These are phyloP conservation scores for Coptodon bakossiorum DNA, from an alignment of 2,113 vertebrate genomes.

Conservation along the genomic window DNA sequence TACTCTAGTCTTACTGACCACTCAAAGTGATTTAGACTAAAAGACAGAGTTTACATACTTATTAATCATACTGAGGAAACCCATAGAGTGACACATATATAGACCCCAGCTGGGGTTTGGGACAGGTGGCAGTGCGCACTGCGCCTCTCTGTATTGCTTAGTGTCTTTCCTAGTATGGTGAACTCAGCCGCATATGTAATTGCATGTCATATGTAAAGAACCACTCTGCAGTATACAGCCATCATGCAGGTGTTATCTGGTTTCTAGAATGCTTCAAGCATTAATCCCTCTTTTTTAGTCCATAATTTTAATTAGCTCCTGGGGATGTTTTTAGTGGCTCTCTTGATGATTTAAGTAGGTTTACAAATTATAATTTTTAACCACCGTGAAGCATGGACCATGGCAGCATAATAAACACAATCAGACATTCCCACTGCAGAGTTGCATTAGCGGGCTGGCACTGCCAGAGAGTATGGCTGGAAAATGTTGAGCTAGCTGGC, in stretches of 20 bases:
- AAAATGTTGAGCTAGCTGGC: slow-evolving; percentile 57
- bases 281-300: background rate
- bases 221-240: background rate
- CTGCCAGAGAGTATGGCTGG: slow-evolving; percentile 26
- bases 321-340: slow-evolving; percentile 28
- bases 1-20: background rate
- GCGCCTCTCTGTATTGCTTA: background rate
- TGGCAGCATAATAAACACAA: slow-evolving; percentile 48
- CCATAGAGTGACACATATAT: background rate
- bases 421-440: slow-evolving; percentile 32
- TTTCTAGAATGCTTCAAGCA: background rate
- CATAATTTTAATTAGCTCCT: slow-evolving; percentile 4
- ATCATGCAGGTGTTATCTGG: background rate
- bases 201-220: background rate
- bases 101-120: background rate
- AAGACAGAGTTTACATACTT: background rate
- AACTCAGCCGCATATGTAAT: background rate
- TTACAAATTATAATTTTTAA: slow-evolving; percentile 37
- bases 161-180: background rate
- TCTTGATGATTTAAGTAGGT: slow-evolving; percentile 37
- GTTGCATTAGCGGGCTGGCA: slow-evolving; percentile 25
- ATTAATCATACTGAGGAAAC: background rate
- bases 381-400: background rate
- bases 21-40: background rate
- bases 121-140: background rate